Evolutionary conservation across 1,140 invertebrate genomes (phyloP).

Genomic region (Glossosoma conforme): DNA sequence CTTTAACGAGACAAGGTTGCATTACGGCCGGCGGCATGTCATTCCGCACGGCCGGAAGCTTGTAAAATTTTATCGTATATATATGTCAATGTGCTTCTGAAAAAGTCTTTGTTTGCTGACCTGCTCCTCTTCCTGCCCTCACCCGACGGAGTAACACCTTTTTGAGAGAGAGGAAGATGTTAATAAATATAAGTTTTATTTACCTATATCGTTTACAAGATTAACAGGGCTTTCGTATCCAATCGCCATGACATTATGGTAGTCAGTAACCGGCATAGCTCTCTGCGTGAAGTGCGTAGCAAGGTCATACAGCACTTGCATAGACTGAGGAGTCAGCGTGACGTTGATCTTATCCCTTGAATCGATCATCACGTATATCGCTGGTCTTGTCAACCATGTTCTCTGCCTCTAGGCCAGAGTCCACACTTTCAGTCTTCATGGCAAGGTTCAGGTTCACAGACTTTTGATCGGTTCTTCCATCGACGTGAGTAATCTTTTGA

Average conservation of each 20-base stretch:
- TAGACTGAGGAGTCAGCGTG: conserved; percentile 61
- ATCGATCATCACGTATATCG: conserved; percentile 64
- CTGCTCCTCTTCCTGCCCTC: too few species aligned
- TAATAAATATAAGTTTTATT: too few species aligned
- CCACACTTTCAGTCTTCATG: conserved; percentile 37
- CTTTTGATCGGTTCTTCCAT: conserved; percentile 8
- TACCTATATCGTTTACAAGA: conserved; percentile 54
- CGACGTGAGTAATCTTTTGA: conserved; percentile 14
- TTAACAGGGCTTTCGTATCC: conserved; percentile 37
- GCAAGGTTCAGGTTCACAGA: conserved; percentile 17
- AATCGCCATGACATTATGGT: conserved; percentile 34
- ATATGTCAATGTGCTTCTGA: too few species aligned
- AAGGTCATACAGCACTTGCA: conserved; percentile 58
- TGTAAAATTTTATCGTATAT: too few species aligned
- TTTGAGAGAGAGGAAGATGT: too few species aligned
- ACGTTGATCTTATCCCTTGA: conserved; percentile 63
- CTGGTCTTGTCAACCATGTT: conserved; percentile 46
- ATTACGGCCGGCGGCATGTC: too few species aligned
- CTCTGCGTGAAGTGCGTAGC: conserved; percentile 49
- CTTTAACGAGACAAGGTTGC: too few species aligned
- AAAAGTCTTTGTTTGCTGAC: too few species aligned
- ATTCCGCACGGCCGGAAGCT: too few species aligned
- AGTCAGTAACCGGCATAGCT: conserved; percentile 36
- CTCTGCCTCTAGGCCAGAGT: conserved; percentile 49
- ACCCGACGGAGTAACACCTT: too few species aligned